A percentile compares a stretch with the other conserved stretches of the same genome.
phyloP scores from a whole-genome alignment of 2,113 vertebrate species.

The Girardinichthys multiradiatus region DNA sequence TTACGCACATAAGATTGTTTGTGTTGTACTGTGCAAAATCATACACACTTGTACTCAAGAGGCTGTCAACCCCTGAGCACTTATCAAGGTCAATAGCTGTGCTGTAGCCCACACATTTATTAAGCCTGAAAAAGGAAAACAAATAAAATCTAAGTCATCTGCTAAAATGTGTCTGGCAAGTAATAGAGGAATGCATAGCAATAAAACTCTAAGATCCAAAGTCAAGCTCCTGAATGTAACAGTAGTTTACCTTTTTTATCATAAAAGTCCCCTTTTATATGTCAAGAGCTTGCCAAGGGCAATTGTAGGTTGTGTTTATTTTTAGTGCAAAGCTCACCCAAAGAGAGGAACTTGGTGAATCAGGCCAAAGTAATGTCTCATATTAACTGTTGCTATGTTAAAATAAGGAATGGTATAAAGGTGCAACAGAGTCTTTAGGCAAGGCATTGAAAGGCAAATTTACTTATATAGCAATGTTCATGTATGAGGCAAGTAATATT shows the following conservation, averaged over 20 bases:
- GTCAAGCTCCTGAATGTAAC: conserved; percentile 11
- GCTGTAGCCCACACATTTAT: conserved; percentile 36
- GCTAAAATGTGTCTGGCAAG: conserved; percentile 24
- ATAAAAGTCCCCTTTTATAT: conserved; percentile 46
- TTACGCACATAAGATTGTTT: conserved; percentile 25
- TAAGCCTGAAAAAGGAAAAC: conserved; percentile 6
- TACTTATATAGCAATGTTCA: neutral
- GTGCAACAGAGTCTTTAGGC: too few species aligned
- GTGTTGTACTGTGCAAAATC: conserved; percentile 3
- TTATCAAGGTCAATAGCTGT: conserved; percentile 49
- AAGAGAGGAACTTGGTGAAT: neutral
- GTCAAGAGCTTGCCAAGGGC: conserved; percentile 45
- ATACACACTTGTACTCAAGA: conserved; percentile 27
- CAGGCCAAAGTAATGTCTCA: neutral
- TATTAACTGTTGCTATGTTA: neutral
- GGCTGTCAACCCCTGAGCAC: conserved; percentile 17
- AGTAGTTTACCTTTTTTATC: conserved; percentile 33
- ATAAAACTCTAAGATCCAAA: conserved; percentile 29
- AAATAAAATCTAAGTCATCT: conserved; percentile 12
- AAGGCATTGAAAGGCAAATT: too few species aligned
- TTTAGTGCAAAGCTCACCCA: neutral
- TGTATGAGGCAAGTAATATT: neutral
- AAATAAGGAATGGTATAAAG: too few species aligned
- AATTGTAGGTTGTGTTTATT: conserved; percentile 21
- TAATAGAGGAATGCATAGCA: conserved; percentile 22